Percentiles rank a stretch among this genome's conserved stretches.
Conservation (phyloP, 2,113 vertebrate genomes). For the Illadopsis cleaveri region DNA sequence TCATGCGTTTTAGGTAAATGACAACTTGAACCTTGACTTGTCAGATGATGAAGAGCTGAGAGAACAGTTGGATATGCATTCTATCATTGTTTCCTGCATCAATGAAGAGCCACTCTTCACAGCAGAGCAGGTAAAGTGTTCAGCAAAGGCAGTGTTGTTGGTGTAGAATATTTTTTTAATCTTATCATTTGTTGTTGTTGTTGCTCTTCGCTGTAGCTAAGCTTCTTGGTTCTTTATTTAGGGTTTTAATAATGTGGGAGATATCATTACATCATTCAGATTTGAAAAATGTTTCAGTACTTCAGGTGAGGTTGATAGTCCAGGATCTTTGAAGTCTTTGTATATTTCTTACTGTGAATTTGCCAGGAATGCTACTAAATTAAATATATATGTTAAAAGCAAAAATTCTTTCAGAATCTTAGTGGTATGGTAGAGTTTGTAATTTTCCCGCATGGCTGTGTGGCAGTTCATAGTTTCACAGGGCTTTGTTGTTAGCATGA, state of each 20-base stretch:
- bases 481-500: not conserved
- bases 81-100: constrained; percentile 95
- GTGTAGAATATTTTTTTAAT: not conserved
- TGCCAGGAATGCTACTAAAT: not conserved
- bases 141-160: not conserved
- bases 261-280: accelerated
- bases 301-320: not conserved
- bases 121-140: constrained; percentile 87
- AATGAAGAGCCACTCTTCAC: constrained; percentile 94
- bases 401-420: not conserved
- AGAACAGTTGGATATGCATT: constrained; percentile 98
- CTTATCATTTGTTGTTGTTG: not conserved
- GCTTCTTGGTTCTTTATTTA: not conserved
- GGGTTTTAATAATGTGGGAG: not conserved
- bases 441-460: not conserved
- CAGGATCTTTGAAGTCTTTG: not conserved
- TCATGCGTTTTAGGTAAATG: constrained; percentile 75
- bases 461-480: not conserved
- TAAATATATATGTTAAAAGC: not conserved
- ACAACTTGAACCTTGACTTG: constrained; percentile 86
- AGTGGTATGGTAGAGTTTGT: not conserved
- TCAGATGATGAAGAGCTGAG: constrained; percentile 96
- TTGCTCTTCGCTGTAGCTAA: not conserved
- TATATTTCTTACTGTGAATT: not conserved
- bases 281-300: not conserved